Evolutionary conservation across 2,797 vertebrate genomes (phyloP).

Genomic region (Brachyrhaphis roseni): DNA sequence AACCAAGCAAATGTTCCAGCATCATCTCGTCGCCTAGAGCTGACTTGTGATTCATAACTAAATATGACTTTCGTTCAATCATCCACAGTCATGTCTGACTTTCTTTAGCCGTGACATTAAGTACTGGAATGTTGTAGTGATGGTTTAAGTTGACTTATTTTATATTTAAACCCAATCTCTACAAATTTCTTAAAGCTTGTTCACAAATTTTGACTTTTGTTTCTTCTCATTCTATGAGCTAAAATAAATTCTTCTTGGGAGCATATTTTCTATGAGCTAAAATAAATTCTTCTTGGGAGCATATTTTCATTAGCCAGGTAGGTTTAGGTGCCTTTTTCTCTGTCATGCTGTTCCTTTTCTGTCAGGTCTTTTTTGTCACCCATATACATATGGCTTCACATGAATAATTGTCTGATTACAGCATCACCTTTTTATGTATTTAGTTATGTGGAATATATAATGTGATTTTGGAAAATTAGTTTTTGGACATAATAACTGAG

Average conservation of each 20-base stretch:
- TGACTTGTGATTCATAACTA: background rate
- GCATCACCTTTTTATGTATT: background rate
- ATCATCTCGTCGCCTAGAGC: no score
- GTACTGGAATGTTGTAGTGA: background rate
- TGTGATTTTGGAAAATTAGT: background rate
- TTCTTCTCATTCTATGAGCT: background rate
- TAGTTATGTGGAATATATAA: background rate
- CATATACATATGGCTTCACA: background rate
- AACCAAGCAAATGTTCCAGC: background rate
- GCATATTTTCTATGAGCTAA: background rate
- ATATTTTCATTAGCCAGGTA: background rate
- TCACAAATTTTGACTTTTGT: background rate
- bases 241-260: background rate
- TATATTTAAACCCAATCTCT: background rate
- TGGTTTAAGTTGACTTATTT: background rate
- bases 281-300: background rate
- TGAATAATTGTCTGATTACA: background rate
- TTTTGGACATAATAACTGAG: background rate
- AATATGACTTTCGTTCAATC: conserved; percentile 2
- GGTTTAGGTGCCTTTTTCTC: background rate
- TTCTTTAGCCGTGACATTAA: background rate
- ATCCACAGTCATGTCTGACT: background rate
- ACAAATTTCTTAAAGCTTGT: no score
- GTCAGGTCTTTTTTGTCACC: background rate
- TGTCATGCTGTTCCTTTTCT: background rate